Evolutionary conservation across 1,140 invertebrate genomes (phyloP), one percentile per base, ranked within the genome.

Genomic region (Linepithema humile): DNA sequence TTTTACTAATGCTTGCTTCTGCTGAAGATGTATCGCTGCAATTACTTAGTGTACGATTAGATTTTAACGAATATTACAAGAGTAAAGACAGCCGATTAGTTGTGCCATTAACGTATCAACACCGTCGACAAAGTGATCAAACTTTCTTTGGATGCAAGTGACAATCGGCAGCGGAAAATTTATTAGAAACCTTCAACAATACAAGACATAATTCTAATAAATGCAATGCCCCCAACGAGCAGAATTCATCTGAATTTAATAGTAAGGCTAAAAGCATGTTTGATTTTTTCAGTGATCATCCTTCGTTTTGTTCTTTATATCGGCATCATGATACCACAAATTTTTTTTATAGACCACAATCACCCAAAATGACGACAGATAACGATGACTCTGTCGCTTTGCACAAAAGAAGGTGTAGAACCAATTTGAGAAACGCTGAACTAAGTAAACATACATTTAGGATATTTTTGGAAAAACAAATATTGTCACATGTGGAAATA

Each of bases 1-100:
- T 98, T 88, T 95, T 98, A n/a, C 91, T 97, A n/a, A 97, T 97
- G 95, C 94, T 98, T 26, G 96, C 97, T 2, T 95, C 96, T 9
- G 97, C 97, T 77, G 94, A 96, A 82, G 97, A 98, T 90, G 96
- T 97, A 43, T 98, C 97, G 88, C 94, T 99, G 6, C 97, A 98
- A 91, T 96, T 98, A 67, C 95, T 99, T 32, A 98, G 98, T 82
- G 98, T 98, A 86, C 96, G 98, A 35, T 95, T 99, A 32, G 98
- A 99, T 94, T 98, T 98, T 91, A 98, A 98, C 93, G 97, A 98
- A 90, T 97, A 97, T 93, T 98, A 98, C 92, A 97, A 98, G 89
- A 96, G 96, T 55, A 96, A 96, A 64, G 97, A 98, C 91, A 96
- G 96, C 60, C 95, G 97, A 75, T 94, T 98, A 0, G 96, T 96